Base-by-base conservation (phyloP, 2,888 invertebrate species). In the Lamellibrachia satsuma region DNA sequence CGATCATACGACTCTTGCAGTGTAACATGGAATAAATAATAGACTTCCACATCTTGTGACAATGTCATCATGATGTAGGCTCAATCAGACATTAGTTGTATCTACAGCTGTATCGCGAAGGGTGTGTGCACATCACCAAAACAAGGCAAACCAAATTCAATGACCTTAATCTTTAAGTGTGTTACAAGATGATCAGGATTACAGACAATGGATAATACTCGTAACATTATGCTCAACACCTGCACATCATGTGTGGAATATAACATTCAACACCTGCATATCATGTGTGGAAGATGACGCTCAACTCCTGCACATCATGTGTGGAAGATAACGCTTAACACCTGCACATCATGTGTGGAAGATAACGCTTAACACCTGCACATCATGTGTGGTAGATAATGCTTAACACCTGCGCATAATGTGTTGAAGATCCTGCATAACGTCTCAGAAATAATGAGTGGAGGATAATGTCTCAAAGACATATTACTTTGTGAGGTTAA, bases 1-100 rank as follows among this genome's bases (percentile, higher is more conserved):
- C 55, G 3, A 91, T 91, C n/a, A 55, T 91, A 22, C 91, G 91
- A 6, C 57, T 91, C 22, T 52, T 91, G 91, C 91, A 91, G 57
- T 91, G 91, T 52, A 91, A 52, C 55, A 91, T 57, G 39, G 91
- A 51, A 55, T 91, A n/a, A 91, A 75, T 39, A 39, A 39, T 39
- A 39, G 39, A 39, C 39, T 39, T 39, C 39, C 75, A 0, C 6
- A 15, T 22, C 75, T 15, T 22, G 4, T 22, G 75, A 75, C 2
- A n/a, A n/a, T 75, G 75, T 75, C 75, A 75, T 4, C 22, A n/a
- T 22, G 75, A 39, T 75, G 57, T 57, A 11, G 57, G 57, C 57
- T 15, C 3, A 57, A 15, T 39, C 39, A 39, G 39, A 39, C 39
- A 39, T 39, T 39, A 39, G 39, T 39, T 39, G 15, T 11, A 57